phyloP scores from a whole-genome alignment of 2,888 invertebrate genomes.

The Rotaria sp. region DNA sequence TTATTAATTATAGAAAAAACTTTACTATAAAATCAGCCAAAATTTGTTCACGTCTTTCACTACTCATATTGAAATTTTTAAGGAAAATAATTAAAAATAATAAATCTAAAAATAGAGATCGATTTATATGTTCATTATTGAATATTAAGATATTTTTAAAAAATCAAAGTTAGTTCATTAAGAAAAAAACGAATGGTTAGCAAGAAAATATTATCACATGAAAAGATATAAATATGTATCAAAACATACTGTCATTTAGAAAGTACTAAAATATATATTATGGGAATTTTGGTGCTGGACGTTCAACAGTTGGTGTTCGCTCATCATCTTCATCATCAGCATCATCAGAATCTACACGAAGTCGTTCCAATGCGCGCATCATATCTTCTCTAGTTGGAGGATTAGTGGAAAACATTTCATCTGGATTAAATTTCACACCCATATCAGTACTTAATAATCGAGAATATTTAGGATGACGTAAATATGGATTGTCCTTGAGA shows the following conservation, averaged over 20 bases:
- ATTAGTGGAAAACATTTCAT: background rate
- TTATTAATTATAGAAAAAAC: constrained; percentile 6
- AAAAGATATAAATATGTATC: background rate
- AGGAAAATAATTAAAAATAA: background rate
- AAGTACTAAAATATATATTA: background rate
- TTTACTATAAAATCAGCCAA: constrained; percentile 49
- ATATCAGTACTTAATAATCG: background rate
- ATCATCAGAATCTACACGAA: background rate
- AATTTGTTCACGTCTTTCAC: constrained; percentile 42
- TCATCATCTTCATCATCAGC: constrained; percentile 1
- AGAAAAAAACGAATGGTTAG: no score
- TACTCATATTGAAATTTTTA: background rate
- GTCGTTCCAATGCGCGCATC: background rate
- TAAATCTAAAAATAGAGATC: background rate
- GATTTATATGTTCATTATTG: no score
- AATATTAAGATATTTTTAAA: no score
- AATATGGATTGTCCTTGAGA: background rate
- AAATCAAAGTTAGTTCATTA: no score
- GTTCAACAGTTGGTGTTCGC: background rate
- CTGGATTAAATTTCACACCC: background rate
- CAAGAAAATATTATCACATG: no score
- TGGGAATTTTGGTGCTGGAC: background rate
- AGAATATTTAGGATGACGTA: background rate
- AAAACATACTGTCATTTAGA: background rate
- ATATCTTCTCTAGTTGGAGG: background rate